Percentiles rank a stretch among this genome's conserved stretches.
Evolutionary conservation across 2,113 vertebrate species (phyloP).

Genomic region (Caloenas nicobarica): DNA sequence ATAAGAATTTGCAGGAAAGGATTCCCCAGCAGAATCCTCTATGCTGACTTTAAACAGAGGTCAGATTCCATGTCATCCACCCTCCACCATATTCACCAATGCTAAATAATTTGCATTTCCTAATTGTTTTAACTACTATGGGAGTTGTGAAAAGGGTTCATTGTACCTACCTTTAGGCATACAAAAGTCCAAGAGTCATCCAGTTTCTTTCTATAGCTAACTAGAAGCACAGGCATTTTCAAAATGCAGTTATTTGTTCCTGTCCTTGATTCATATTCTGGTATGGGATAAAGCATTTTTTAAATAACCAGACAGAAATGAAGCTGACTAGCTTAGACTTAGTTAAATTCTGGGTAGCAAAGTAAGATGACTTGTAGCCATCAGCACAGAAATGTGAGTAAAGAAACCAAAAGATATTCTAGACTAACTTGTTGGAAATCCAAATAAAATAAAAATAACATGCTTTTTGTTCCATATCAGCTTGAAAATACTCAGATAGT

Average conservation of each 20-base stretch:
- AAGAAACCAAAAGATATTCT: background rate
- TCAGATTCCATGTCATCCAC: background rate
- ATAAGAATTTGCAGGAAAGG: slow-evolving; percentile 64
- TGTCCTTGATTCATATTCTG: background rate
- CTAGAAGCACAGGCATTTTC: background rate
- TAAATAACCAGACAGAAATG: background rate
- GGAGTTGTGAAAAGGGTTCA: background rate
- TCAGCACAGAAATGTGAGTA: background rate
- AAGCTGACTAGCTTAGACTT: background rate
- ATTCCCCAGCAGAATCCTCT: slow-evolving; percentile 58
- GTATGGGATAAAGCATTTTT: background rate
- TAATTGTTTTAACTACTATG: background rate
- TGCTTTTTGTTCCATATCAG: background rate
- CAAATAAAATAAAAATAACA: background rate
- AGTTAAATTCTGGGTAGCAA: background rate
- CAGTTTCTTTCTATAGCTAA: background rate
- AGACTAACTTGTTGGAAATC: background rate
- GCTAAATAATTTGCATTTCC: background rate
- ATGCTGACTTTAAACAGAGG: slow-evolving; percentile 63
- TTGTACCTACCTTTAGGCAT: background rate
- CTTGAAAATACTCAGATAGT: background rate
- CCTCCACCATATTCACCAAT: background rate
- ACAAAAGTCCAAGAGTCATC: background rate
- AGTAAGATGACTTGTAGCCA: background rate
- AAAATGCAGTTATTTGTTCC: background rate